Evolutionary conservation across 1,140 invertebrate genomes (phyloP), one percentile per base, ranked within the genome.

Genomic region (Ephestia elutella): DNA sequence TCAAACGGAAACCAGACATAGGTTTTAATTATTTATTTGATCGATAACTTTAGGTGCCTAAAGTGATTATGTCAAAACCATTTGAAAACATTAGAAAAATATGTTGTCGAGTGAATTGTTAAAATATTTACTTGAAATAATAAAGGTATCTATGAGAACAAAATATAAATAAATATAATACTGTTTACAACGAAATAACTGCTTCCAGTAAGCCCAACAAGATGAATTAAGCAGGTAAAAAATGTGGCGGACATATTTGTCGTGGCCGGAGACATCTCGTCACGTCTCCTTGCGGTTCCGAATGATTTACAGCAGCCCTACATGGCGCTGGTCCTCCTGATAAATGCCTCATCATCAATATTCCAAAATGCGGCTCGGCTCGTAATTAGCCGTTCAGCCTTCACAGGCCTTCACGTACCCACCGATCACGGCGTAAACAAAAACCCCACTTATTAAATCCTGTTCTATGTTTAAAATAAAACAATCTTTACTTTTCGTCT

Each of bases 291-390:
- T 70, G 60, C 71, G 65, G 80, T 71, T 74, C 71, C 71, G 78
- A 84, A 83, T 87, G 85, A 87, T 86, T 83, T 87, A 87, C 82
- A 70, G 79, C 71, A 62, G 64, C 85, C 85, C 56, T 87, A 87
- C 80, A 87, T 74, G 82, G 85, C 54, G 64, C 70, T 78, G 68
- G 85, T 86, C 81, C 80, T 78, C 81, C 69, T 80, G 82, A 85
- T 87, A 85, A 85, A 85, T 83, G 77, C 73, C 77, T 83, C 80
- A 86, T 85, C 79, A 87, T 87, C 85, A 87, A 86, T 87, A 87
- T 87, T 85, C 82, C 79, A 82, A 87, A 87, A 86, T 86, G 85
- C 82, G 71, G 81, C 78, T 79, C 73, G 71, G 72, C 74, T 74
- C 71, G 82, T 80, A 87, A 87, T 87, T 87, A 86, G 82, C 84